These are phyloP conservation scores for Labeo rohita DNA, from an alignment of 2,113 vertebrate genomes.

Conservation along the genomic window DNA sequence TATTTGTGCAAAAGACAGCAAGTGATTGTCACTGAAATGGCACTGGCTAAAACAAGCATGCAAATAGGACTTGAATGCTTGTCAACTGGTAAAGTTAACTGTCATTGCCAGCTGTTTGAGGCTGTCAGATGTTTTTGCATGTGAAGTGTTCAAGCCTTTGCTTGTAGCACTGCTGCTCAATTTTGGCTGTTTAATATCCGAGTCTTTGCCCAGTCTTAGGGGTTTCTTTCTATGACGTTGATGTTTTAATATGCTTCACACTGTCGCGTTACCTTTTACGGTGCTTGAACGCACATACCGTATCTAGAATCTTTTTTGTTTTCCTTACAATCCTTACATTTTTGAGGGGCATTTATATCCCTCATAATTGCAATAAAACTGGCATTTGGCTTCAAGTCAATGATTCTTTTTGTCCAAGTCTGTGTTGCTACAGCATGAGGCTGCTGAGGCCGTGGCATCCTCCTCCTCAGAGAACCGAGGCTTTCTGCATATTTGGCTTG, in stretches of 20 bases:
- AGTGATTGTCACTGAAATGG: not conserved
- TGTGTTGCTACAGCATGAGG: not conserved
- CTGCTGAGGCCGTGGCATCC: not conserved
- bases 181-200: not conserved
- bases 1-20: no score
- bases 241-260: not conserved
- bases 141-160: not conserved
- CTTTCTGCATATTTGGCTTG: constrained; percentile 10
- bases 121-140: not conserved
- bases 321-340: not conserved
- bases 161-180: not conserved
- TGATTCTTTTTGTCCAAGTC: not conserved
- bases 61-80: not conserved
- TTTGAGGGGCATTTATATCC: not conserved
- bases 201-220: constrained; percentile 16
- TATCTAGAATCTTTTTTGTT: not conserved
- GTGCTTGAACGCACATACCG: not conserved
- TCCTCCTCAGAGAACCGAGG: not conserved
- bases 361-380: not conserved
- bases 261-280: constrained; percentile 16
- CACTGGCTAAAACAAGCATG: not conserved
- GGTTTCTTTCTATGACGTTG: not conserved
- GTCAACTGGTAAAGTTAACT: not conserved
- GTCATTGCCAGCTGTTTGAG: constrained; percentile 30
- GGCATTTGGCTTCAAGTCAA: not conserved